Base-by-base conservation (phyloP, 2,888 invertebrate species). In the Pammene fasciana region DNA sequence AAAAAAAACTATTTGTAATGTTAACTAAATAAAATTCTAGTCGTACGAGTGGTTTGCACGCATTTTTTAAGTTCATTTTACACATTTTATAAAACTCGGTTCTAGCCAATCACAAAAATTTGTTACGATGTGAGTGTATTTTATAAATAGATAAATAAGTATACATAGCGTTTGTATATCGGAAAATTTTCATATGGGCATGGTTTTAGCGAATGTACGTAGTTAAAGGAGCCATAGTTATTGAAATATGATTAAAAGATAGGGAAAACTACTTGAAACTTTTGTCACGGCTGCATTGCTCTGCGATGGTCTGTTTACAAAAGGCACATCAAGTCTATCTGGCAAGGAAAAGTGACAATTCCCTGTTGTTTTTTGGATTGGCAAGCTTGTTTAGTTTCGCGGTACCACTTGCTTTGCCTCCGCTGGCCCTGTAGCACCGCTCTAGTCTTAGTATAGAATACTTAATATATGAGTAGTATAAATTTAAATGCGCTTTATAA, bases 101-200 rank as follows among this genome's bases (percentile, higher is more conserved):
- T 66, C 78, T 86, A 85, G 85, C 76, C 86, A 82, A 84, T 79
- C 86, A 86, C 82, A 82, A 66, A 73, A 71, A 87, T 86, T 87
- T 88, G 89, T 90, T 89, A 89, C 77, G 72, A 85, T 78, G 81
- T 87, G 88, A 86, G 86, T 88, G 90, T 90, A 88, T 86, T 88
- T 89, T 89, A 88, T 85, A 82, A 79, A 81, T 86, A 86, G 82
- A 79, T 81, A 72, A 82, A 77, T 86, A 86, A 86, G 85, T 86
- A 87, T 85, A 88, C 83, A 84, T 89, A 92, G 88, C 83, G 88
- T 92, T 91, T 92, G 88, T 91, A 90, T 89, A 87, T 83, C 83
- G 79, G 62, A 79, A 78, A 78, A 80, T 81, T 87, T 89, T 89
- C 85, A 85, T 87, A 88, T 84, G 86, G 74, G 85, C 81, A 85